Evolutionary conservation across 2,888 invertebrate species (phyloP).

Genomic region (Callyntrura sp.): DNA sequence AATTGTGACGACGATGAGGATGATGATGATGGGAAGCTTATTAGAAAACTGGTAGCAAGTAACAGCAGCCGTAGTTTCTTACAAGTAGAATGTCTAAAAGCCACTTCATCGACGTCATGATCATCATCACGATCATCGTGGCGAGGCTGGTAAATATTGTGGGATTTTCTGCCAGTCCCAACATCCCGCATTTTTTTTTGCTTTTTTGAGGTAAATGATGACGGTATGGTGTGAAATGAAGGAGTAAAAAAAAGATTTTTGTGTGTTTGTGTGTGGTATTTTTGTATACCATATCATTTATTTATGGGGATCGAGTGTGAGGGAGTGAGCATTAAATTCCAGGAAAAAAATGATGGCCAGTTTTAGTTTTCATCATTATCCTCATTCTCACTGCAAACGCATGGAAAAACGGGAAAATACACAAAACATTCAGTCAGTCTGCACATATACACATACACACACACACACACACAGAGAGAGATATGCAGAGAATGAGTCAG

Average conservation of each 20-base stretch:
- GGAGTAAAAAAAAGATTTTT: background rate
- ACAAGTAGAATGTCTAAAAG: slow-evolving; percentile 7
- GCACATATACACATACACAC: background rate
- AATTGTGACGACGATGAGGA: background rate
- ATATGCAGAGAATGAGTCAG: background rate
- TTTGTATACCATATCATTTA: background rate
- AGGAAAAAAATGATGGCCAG: slow-evolving; percentile 23
- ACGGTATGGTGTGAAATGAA: slow-evolving; percentile 16
- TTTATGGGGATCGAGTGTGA: background rate
- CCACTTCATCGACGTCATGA: background rate
- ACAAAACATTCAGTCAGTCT: slow-evolving; percentile 1
- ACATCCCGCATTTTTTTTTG: background rate
- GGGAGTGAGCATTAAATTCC: slow-evolving; percentile 23
- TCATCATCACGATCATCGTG: background rate
- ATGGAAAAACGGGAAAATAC: background rate
- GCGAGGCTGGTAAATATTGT: background rate
- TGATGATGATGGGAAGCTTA: background rate
- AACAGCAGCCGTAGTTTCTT: background rate
- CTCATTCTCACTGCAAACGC: background rate
- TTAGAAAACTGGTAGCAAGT: background rate
- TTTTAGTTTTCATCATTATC: background rate
- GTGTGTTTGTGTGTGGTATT: slow-evolving; percentile 29
- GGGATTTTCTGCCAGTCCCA: slow-evolving; percentile 4
- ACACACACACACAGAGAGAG: background rate
- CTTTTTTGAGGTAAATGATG: background rate